phyloP scores from a whole-genome alignment of 2,797 vertebrate species.

The Micropoecilia bifurca region DNA sequence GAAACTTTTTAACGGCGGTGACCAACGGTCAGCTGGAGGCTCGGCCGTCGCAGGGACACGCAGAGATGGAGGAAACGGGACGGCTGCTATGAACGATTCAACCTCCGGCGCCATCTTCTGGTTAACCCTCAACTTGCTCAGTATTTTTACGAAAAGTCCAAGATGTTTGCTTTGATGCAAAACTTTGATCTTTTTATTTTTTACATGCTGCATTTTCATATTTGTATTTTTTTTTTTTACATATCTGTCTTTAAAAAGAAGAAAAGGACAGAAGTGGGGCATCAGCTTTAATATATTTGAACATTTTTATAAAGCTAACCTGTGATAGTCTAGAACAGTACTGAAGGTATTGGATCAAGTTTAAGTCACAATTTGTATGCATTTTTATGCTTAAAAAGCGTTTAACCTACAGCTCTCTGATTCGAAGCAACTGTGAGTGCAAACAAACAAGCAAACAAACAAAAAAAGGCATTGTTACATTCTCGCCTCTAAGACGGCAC shows the following conservation, averaged over 20 bases:
- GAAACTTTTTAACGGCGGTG: constrained; percentile 48
- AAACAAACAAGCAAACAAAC: constrained; percentile 41
- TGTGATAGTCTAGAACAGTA: constrained; percentile 48
- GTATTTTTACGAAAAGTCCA: background rate
- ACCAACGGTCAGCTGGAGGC: constrained; percentile 48
- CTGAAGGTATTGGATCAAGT: constrained; percentile 57
- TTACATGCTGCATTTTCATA: background rate
- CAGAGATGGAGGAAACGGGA: constrained; percentile 62
- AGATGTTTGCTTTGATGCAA: constrained; percentile 11
- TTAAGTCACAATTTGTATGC: constrained; percentile 42
- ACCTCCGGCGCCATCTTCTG: constrained; percentile 31
- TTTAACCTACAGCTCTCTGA: constrained; percentile 46
- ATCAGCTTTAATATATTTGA: constrained; percentile 61
- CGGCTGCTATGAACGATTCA: constrained; percentile 55
- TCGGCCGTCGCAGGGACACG: constrained; percentile 52
- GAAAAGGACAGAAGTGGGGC: constrained; percentile 41
- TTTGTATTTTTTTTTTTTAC: constrained; percentile 13
- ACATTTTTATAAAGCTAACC: constrained; percentile 43
- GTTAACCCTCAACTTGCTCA: constrained; percentile 11
- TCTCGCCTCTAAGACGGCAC: constrained; percentile 42
- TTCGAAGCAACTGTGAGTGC: constrained; percentile 56
- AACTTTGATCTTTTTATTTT: background rate
- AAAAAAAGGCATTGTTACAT: constrained; percentile 52
- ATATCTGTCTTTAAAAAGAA: constrained; percentile 33
- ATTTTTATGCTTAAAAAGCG: constrained; percentile 62